Evolutionary conservation across 2,113 vertebrate species (phyloP), one percentile per base, ranked within the genome.

Genomic region (Ardeotis arabs): DNA sequence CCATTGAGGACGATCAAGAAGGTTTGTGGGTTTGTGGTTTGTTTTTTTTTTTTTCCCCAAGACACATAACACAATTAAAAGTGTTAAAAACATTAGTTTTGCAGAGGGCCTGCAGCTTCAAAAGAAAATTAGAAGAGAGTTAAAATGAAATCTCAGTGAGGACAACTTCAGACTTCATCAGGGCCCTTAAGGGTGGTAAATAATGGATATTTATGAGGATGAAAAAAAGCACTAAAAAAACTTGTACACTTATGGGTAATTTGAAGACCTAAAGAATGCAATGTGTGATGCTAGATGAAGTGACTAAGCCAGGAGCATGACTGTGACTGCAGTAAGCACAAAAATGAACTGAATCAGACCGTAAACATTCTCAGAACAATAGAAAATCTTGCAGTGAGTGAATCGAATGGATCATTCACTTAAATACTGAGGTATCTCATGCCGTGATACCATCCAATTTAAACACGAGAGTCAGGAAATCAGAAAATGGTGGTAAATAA

Each of bases 391-490:
- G 29, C 18, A 68, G 53, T 33, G 35, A 79, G 87, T 53, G 44
- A 76, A 92, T 50, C 12, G 0, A 95, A 95, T 86, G 86, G 64
- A 86, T 94, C 96, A 69, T 88, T 75, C 81, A 50, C 56, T 90
- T 52, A 95, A 91, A 84, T 59, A 87, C 74, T 44, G 39, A 91
- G 89, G 69, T 79, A 33, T 12, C 21, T 86, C 47, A 52, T 39
- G 56, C 47, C 6, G 3, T 33, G 47, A 55, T 64, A 25, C 31
- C 59, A 53, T 69, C n/a, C 81, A 84, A 44, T 91, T 91, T 93
- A 64, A 95, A 78, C 52, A 35, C 13, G 16, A 59, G 23, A 89
- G 52, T 58, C 50, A 64, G 28, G 14, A 95, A 89, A 90, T 90
- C 60, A 95, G 62, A 96, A 80, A 79, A 93, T 14, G 52, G 29